A percentile compares a stretch with the other conserved stretches of the same genome.
Evolutionary conservation across 1,140 invertebrate genomes (phyloP).

Genomic region (Chironomus striatipennis): DNA sequence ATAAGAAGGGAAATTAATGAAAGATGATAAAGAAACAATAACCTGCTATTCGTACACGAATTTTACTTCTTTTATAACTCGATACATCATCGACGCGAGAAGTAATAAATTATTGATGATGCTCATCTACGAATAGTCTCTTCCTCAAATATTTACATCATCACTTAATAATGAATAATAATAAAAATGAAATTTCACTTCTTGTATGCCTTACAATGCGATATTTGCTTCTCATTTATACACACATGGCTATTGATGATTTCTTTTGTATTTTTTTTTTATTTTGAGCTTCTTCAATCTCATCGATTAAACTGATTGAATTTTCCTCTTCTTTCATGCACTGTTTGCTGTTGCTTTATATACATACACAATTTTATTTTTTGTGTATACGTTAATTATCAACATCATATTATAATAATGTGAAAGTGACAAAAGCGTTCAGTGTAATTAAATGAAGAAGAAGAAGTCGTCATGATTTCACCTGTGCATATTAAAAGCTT

Average conservation of each 20-base stretch:
- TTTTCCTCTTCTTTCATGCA: background rate
- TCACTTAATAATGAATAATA: background rate
- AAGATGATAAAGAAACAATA: background rate
- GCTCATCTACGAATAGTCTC: background rate
- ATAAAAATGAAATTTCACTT: constrained; percentile 15
- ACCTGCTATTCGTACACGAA: background rate
- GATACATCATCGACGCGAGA: background rate
- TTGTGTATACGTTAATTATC: too few species aligned
- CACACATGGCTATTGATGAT: background rate
- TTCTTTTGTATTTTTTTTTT: background rate
- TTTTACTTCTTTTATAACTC: background rate
- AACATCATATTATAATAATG: background rate
- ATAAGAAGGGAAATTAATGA: background rate
- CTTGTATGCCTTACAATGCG: background rate
- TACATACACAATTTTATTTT: background rate
- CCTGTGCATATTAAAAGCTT: too few species aligned
- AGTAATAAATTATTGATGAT: background rate
- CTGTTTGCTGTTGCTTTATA: background rate
- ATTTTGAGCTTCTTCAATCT: background rate
- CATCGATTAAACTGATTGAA: background rate
- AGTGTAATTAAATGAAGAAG: background rate
- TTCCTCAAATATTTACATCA: constrained; percentile 21
- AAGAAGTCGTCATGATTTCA: too few species aligned
- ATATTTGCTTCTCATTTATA: background rate
- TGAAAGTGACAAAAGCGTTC: constrained; percentile 7